Conservation (phyloP, 2,797 vertebrate genomes). For the Tympanoctomys barrerae region DNA sequence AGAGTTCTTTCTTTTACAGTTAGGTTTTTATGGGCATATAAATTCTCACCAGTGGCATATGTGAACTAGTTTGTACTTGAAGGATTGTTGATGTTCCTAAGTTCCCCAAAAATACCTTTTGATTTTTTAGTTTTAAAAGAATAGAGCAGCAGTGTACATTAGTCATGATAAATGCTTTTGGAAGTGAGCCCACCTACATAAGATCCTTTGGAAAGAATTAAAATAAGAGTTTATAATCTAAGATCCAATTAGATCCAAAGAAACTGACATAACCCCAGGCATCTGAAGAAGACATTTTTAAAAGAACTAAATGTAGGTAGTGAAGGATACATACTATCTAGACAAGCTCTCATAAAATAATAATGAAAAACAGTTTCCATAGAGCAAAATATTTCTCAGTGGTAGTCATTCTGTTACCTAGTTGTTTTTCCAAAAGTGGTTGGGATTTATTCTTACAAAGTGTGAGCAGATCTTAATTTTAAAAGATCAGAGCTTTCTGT, state of each 20-base stretch:
- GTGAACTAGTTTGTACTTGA: slow-evolving; percentile 73
- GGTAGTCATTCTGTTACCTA: slow-evolving; percentile 60
- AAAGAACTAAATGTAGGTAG: slow-evolving; percentile 57
- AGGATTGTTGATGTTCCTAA: slow-evolving; percentile 65
- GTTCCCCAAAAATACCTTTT: slow-evolving; percentile 72
- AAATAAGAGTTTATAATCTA: slow-evolving; percentile 57
- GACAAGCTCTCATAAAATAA: slow-evolving; percentile 61
- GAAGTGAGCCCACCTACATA: slow-evolving; percentile 30
- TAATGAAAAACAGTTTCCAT: slow-evolving; percentile 53
- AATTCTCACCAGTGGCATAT: slow-evolving; percentile 57
- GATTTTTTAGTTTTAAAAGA: slow-evolving; percentile 60
- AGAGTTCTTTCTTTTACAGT: slow-evolving; percentile 70
- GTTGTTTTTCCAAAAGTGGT: slow-evolving; percentile 59
- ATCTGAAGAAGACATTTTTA: slow-evolving; percentile 65
- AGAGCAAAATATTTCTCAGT: slow-evolving; percentile 46
- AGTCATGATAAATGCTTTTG: slow-evolving; percentile 61
- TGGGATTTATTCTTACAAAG: slow-evolving; percentile 53
- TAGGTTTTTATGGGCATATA: slow-evolving; percentile 75
- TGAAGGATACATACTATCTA: slow-evolving; percentile 55
- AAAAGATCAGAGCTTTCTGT: slow-evolving; percentile 52
- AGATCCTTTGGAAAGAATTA: slow-evolving; percentile 63
- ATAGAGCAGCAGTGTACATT: slow-evolving; percentile 59
- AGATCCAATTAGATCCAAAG: slow-evolving; percentile 58
- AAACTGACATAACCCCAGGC: slow-evolving; percentile 53
- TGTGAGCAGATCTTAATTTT: slow-evolving; percentile 53